Conservation (phyloP, 2,888 invertebrate species). For the Drosophila mimica region DNA sequence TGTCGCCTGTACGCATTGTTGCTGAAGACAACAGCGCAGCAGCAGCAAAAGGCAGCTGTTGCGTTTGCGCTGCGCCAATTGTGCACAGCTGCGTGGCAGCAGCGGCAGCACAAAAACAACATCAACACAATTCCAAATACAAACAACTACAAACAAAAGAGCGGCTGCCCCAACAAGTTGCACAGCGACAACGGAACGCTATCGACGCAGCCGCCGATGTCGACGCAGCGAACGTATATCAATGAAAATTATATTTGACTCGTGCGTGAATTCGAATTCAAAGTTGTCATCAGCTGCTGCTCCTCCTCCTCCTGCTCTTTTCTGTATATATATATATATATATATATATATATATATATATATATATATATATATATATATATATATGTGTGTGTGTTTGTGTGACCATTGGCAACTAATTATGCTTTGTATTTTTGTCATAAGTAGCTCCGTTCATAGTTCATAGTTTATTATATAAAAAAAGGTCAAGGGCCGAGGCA, state of each 20-base stretch:
- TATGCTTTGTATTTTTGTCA: constrained; percentile 31
- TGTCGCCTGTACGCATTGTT: constrained; percentile 34
- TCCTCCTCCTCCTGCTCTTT: background rate
- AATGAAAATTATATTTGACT: constrained; percentile 48
- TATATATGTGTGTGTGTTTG: constrained; percentile 2
- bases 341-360: background rate
- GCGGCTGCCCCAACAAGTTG: constrained; percentile 53
- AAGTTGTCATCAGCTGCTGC: constrained; percentile 35
- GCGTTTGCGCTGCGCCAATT: constrained; percentile 76
- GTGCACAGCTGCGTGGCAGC: constrained; percentile 71
- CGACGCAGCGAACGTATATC: constrained; percentile 31
- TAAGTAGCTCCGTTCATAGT: constrained; percentile 22
- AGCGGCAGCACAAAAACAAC: constrained; percentile 37
- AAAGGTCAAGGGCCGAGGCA: constrained; percentile 70
- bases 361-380: too few species aligned
- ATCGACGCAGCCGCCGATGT: constrained; percentile 14
- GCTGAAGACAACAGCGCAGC: constrained; percentile 24
- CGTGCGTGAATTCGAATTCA: constrained; percentile 49
- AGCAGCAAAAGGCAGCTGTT: constrained; percentile 58
- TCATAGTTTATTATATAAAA: constrained; percentile 61
- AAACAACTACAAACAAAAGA: constrained; percentile 24
- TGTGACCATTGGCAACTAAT: constrained; percentile 26
- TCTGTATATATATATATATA: background rate
- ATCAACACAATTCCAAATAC: constrained; percentile 21
- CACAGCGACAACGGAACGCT: constrained; percentile 14